Evolutionary conservation across 2,888 invertebrate species (phyloP), one percentile per base, ranked within the genome.

Genomic region (Caenorhabditis angaria): DNA sequence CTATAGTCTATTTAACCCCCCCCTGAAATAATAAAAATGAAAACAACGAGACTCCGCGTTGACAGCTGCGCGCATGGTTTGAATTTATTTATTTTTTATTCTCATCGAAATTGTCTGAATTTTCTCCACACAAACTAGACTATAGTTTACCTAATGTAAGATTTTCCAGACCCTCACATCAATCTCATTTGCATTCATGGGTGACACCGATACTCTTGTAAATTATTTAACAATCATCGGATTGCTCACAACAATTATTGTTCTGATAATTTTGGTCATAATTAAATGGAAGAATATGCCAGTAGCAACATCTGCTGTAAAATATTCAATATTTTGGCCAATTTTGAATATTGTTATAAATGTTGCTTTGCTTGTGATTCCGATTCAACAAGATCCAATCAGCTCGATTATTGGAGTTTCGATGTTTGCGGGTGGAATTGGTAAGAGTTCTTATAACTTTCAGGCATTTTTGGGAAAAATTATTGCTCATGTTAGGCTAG

Each of bases 221-320:
- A 70, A 80, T 57, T 80, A 80, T 50, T 60, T 80, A 20, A 76
- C 66, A 12, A 71, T 80, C 3, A 68, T 64, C n/a, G 76, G 77
- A n/a, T 63, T 75, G 29, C 62, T 73, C 29, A 72, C 69, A 22
- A 76, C 73, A 1, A 67, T 77, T 8, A 70, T 70, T 48, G 70
- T 74, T 0, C 55, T 80, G 2, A 35, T 65, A 0, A 78, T 78
- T 0, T 56, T 80, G 5, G 70, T 77, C 10, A 63, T 71, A n/a
- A 80, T 80, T 53, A 78, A 76, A 73, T 76, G 68, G 68, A 75
- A 73, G 56, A 56, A 69, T n/a, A 58, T 78, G 10, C 76, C 80
- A 20, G 70, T 80, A 1, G 69, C 76, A 0, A 24, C 64, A 10
- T 61, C 70, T n/a, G 72, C 80, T 0, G 75, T 80, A 2, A 67